Evolutionary conservation across 1,140 invertebrate genomes (phyloP).

Genomic region (Neotoxoptera formosana): DNA sequence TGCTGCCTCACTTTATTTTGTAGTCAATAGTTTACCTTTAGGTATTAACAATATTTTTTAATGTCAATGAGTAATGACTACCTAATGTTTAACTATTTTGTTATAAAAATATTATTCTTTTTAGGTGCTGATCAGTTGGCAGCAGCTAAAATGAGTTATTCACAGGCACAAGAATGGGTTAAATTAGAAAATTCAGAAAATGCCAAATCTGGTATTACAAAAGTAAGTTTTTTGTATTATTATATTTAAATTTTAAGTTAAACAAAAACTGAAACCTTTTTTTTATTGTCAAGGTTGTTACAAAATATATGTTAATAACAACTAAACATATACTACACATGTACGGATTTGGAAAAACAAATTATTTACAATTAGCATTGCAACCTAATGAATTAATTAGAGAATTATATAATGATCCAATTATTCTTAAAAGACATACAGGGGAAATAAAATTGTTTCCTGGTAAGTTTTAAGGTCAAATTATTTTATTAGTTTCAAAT

Average conservation of each 20-base stretch:
- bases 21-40: slow-evolving; percentile 65
- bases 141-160: slow-evolving; percentile 64
- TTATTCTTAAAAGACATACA: slow-evolving; percentile 62
- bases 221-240: slow-evolving; percentile 55
- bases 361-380: slow-evolving; percentile 63
- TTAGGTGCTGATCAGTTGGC: slow-evolving; percentile 65
- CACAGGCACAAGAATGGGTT: slow-evolving; percentile 60
- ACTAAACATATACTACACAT: slow-evolving; percentile 64
- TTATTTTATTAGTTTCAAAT: background rate
- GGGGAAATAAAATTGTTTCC: slow-evolving; percentile 59
- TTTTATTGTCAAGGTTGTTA: slow-evolving; percentile 59
- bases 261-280: background rate
- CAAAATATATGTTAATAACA: slow-evolving; percentile 64
- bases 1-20: slow-evolving; percentile 64
- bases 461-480: background rate
- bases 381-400: slow-evolving; percentile 63
- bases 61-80: slow-evolving; percentile 58
- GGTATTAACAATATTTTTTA: slow-evolving; percentile 64
- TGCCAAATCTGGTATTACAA: slow-evolving; percentile 59
- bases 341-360: slow-evolving; percentile 63
- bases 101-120: slow-evolving; percentile 24
- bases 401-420: slow-evolving; percentile 64
- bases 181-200: slow-evolving; percentile 59
- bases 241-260: background rate
- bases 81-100: background rate